phyloP scores from a whole-genome alignment of 2,113 vertebrate genomes.

The Hyperoodon ampullatus region DNA sequence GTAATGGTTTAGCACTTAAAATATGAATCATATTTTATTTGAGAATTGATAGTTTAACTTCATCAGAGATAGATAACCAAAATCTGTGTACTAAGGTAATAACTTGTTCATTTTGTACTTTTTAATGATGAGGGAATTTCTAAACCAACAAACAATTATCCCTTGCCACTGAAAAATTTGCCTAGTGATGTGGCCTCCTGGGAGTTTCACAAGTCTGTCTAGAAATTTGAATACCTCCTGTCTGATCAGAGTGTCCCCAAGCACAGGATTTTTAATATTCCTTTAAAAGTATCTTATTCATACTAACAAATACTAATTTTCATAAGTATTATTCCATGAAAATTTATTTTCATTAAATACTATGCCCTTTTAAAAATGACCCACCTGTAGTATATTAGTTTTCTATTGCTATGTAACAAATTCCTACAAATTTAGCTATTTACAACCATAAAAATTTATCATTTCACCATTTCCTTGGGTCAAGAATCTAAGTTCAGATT shows the following conservation, averaged over 20 bases:
- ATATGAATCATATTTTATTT: conserved; percentile 39
- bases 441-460: not conserved
- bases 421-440: not conserved
- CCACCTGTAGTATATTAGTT: not conserved
- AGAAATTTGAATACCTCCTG: not conserved
- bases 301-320: not conserved
- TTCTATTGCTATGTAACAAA: not conserved
- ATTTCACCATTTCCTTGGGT: not conserved
- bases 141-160: not conserved
- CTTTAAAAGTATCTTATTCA: not conserved
- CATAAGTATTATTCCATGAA: not conserved
- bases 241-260: not conserved
- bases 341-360: not conserved
- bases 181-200: not conserved
- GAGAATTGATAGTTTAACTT: not conserved
- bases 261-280: not conserved
- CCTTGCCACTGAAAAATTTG: not conserved
- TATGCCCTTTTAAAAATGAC: not conserved
- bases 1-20: not conserved
- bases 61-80: not conserved
- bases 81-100: not conserved
- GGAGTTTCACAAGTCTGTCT: not conserved
- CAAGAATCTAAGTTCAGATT: not conserved
- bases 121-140: not conserved
- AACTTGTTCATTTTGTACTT: not conserved